These are phyloP conservation scores for Grus americana DNA, from an alignment of 2,113 vertebrate species.

Conservation along the genomic window DNA sequence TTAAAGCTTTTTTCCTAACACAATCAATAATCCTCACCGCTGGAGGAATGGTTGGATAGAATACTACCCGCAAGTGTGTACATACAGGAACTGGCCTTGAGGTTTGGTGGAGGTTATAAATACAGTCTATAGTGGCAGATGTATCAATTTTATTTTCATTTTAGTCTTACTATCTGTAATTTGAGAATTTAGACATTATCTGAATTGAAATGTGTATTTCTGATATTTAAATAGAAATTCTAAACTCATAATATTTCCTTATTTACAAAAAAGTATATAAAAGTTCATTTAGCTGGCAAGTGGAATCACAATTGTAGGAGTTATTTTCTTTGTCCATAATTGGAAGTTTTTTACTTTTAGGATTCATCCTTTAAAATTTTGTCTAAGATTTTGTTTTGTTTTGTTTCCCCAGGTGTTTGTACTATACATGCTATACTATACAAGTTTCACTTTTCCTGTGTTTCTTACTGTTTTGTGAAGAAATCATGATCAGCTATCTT, in stretches of 20 bases:
- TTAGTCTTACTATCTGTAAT: not conserved
- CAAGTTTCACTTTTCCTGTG: accelerated
- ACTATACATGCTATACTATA: not conserved
- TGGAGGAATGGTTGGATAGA: not conserved
- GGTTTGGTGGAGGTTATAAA: not conserved
- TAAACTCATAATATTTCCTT: not conserved
- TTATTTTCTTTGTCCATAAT: not conserved
- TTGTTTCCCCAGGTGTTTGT: not conserved
- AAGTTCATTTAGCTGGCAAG: not conserved
- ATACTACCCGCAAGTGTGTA: not conserved
- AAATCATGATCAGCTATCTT: not conserved
- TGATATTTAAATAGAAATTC: not conserved
- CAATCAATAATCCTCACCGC: not conserved
- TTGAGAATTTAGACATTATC: not conserved
- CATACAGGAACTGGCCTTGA: not conserved
- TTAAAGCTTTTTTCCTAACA: not conserved
- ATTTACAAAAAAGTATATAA: not conserved
- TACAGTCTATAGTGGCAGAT: not conserved
- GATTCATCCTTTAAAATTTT: not conserved
- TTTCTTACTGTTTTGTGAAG: not conserved
- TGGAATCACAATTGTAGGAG: not conserved
- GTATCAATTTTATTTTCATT: not conserved
- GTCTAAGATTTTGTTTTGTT: not conserved
- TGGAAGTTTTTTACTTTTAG: not conserved
- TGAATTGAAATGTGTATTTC: not conserved